Evolutionary conservation across 2,113 vertebrate genomes (phyloP).

Genomic region (Colius striatus): DNA sequence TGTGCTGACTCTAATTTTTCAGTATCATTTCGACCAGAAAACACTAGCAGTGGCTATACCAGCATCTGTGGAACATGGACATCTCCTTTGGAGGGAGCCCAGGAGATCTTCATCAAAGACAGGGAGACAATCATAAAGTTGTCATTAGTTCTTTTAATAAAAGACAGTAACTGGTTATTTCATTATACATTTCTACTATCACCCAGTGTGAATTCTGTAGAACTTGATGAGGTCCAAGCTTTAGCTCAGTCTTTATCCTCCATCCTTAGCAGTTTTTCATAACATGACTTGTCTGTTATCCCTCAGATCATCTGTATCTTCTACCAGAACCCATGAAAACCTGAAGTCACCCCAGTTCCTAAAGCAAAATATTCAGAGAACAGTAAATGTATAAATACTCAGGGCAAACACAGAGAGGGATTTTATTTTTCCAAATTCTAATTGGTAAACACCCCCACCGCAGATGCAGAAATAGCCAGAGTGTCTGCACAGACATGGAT

Average conservation of each 20-base stretch:
- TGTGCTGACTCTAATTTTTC: background rate
- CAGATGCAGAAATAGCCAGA: background rate
- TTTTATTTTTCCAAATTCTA: background rate
- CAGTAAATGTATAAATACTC: background rate
- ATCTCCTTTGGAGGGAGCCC: background rate
- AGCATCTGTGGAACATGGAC: background rate
- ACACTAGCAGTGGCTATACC: background rate
- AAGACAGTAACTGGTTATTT: background rate
- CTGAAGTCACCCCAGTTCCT: background rate
- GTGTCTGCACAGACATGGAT: no score
- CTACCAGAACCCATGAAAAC: background rate
- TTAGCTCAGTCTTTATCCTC: background rate
- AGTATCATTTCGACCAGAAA: background rate
- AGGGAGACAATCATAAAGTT: background rate
- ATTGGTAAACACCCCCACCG: accelerated
- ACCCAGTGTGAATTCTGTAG: background rate
- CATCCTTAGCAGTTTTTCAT: background rate
- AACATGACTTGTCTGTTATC: background rate
- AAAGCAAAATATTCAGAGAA: background rate
- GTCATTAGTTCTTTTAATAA: background rate
- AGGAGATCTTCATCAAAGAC: background rate
- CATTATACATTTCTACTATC: background rate
- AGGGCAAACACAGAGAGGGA: background rate
- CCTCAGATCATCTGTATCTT: background rate
- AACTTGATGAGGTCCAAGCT: background rate